A percentile compares a stretch with the other conserved stretches of the same genome.
These are phyloP conservation scores for Phrixothrix hirtus DNA, from an alignment of 2,888 invertebrate genomes.

Conservation along the genomic window DNA sequence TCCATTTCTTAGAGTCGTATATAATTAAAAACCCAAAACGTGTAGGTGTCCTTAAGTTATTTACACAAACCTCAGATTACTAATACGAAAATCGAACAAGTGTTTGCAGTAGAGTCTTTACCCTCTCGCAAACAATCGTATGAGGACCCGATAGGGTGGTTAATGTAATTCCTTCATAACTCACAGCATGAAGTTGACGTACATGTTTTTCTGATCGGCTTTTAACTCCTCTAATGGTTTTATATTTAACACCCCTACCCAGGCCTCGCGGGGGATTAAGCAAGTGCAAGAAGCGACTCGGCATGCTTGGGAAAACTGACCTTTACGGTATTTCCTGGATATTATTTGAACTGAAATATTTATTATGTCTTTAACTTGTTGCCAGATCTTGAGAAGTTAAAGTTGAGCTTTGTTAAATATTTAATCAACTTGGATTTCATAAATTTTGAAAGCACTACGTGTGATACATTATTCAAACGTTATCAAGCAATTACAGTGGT, in stretches of 20 bases:
- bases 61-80: background rate
- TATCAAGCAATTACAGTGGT: no score
- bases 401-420: background rate
- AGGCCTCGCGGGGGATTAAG: background rate
- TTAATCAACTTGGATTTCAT: background rate
- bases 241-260: conserved; percentile 18
- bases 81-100: background rate
- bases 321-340: no score
- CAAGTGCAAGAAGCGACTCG: background rate
- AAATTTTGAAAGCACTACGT: no score
- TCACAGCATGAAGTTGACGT: conserved; percentile 21
- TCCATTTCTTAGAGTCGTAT: no score
- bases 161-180: conserved; percentile 30
- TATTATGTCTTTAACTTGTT: no score
- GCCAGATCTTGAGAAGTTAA: background rate
- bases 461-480: no score
- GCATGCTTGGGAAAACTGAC: background rate
- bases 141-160: conserved; percentile 8
- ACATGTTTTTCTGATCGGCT: conserved; percentile 35
- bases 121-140: background rate
- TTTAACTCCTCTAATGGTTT: conserved; percentile 38
- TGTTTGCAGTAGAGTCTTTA: background rate
- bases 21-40: no score
- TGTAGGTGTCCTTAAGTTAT: no score
- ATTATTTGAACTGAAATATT: no score